These are phyloP conservation scores for Copidosoma aretas DNA, from an alignment of 2,888 invertebrate species.

Conservation along the genomic window DNA sequence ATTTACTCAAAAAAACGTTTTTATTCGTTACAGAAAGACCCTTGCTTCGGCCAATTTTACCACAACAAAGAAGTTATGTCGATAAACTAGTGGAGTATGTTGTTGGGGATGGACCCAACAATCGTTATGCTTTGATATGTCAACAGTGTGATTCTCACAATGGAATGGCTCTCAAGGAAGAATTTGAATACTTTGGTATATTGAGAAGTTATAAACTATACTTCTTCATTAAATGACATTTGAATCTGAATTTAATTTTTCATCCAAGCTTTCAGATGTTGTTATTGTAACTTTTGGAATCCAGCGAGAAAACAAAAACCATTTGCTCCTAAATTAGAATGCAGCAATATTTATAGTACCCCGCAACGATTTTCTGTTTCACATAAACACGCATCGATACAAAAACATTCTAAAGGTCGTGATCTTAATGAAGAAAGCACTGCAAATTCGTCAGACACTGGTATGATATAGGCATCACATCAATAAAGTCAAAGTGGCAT, in stretches of 20 bases:
- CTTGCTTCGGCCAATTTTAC: slow-evolving; percentile 75
- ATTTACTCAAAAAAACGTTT: no score
- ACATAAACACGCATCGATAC: slow-evolving; percentile 35
- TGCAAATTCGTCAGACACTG: no score
- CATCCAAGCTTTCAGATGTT: slow-evolving; percentile 79
- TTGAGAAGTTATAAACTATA: no score
- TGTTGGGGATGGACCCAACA: slow-evolving; percentile 93
- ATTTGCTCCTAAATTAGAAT: slow-evolving; percentile 71
- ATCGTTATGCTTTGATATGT: slow-evolving; percentile 95
- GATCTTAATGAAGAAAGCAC: no score
- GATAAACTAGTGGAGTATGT: slow-evolving; percentile 93
- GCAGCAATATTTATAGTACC: slow-evolving; percentile 42
- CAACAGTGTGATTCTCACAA: slow-evolving; percentile 89
- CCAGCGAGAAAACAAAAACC: slow-evolving; percentile 88
- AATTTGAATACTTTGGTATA: slow-evolving; percentile 71
- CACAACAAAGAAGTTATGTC: slow-evolving; percentile 77
- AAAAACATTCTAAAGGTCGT: slow-evolving; percentile 21
- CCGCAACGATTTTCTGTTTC: slow-evolving; percentile 37
- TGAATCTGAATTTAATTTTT: slow-evolving; percentile 50
- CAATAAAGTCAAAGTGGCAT: no score
- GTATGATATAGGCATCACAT: no score
- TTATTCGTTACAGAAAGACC: slow-evolving; percentile 49
- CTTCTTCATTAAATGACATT: neutral
- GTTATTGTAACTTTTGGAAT: slow-evolving; percentile 87
- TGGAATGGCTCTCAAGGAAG: slow-evolving; percentile 81